These are phyloP conservation scores for Gracilinanus agilis DNA, from an alignment of 2,113 vertebrate genomes.

Conservation along the genomic window DNA sequence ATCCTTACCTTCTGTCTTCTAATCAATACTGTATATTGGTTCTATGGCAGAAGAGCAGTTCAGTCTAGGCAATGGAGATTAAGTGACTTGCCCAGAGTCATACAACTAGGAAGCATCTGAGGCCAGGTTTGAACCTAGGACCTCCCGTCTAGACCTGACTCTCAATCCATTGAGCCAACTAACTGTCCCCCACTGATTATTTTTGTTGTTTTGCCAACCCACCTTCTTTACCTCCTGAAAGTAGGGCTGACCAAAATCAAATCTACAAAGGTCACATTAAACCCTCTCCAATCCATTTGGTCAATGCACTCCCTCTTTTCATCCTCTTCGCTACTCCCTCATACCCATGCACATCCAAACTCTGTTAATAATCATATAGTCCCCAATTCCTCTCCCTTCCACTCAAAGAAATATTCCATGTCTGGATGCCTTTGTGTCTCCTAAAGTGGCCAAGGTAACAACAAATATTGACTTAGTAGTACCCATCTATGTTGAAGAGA, in stretches of 20 bases:
- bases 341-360: neutral
- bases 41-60: too few relatives aligned
- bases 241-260: neutral
- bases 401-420: neutral
- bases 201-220: neutral
- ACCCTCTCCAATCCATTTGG: neutral
- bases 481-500: neutral
- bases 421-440: neutral
- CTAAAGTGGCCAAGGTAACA: neutral
- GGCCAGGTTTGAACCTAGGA: too few relatives aligned
- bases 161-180: too few relatives aligned
- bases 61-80: too few relatives aligned
- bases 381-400: neutral
- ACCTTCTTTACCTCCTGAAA: neutral
- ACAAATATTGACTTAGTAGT: neutral
- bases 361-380: neutral
- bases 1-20: too few relatives aligned
- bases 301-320: neutral
- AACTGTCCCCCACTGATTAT: neutral
- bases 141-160: too few relatives aligned
- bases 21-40: too few relatives aligned
- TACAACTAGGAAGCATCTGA: too few relatives aligned
- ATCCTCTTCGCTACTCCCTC: neutral
- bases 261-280: neutral
- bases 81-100: too few relatives aligned